Evolutionary conservation across 2,888 invertebrate species (phyloP), one percentile per base, ranked within the genome.

Genomic region (Acrocera orbiculus): DNA sequence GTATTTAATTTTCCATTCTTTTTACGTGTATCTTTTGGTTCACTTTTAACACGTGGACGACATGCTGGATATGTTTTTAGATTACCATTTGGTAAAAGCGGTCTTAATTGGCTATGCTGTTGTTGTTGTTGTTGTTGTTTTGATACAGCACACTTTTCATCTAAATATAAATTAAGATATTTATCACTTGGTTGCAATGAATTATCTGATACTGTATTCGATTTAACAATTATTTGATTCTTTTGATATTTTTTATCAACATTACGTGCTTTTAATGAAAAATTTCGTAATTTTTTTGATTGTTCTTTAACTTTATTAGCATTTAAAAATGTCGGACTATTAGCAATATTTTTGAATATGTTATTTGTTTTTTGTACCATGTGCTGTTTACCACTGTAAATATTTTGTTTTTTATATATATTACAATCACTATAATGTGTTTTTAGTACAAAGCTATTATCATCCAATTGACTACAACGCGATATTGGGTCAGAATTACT

Each of bases 271-370:
- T 55, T 56, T 9, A 59, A 44, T 20, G 59, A 59, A 6, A 59
- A 48, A 42, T 59, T 59, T 32, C 56, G 49, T 37, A 59, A 42
- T 43, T 58, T 57, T 38, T 56, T 54, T 9, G 58, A 52, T 46
- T 58, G 56, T 40, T 56, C 56, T 47, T 58, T 59, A 45, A 59
- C 49, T 48, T 55, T 57, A 38, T 52, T 58, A 37, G 53, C 52
- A 42, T 53, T 55, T 35, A 59, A 45, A 42, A 58, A 57, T 42
- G 58, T 57, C 20, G 58, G 56, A 48, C 58, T 59, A 37, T 56
- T 56, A 16, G 57, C 53, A 27, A 59, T 54, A 46, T 56, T 58
- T 51, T 58, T 59, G 40, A 58, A 57, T 42, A 58, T 56, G 31
- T 36, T 40, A 44, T 57, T 58, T 22, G 56, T 56, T 42, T 58